These are phyloP conservation scores for Lanius ludovicianus DNA, from an alignment of 2,113 vertebrate species.

Conservation along the genomic window DNA sequence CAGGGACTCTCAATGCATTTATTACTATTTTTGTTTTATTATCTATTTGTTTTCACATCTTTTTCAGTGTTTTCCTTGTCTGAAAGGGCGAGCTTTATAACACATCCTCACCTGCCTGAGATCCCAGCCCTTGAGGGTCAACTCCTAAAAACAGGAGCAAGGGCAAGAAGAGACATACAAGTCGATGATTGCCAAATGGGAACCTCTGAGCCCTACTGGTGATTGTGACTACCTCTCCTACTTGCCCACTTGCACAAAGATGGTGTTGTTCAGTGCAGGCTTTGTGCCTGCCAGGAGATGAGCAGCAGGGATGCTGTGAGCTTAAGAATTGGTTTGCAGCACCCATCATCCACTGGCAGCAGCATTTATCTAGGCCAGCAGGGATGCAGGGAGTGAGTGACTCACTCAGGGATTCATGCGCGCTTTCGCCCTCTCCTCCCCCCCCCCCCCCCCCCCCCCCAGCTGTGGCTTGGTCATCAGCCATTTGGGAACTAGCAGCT, in stretches of 20 bases:
- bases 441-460: neutral
- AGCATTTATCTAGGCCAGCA: slow-evolving; percentile 54
- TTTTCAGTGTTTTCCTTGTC: neutral
- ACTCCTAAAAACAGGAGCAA: neutral
- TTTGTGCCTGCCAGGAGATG: neutral
- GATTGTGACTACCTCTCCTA: neutral
- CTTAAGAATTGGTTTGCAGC: slow-evolving; percentile 1
- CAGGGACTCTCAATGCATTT: neutral
- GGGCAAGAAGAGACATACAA: neutral
- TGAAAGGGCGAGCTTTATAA: neutral
- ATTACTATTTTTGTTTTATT: neutral
- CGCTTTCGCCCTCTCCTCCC: neutral
- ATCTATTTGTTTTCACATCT: neutral
- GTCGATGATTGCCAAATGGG: rapidly evolving
- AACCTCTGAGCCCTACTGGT: neutral
- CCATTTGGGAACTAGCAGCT: slow-evolving; percentile 49
- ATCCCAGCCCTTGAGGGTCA: neutral
- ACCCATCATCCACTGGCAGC: slow-evolving; percentile 28
- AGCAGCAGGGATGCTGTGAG: slow-evolving; percentile 14
- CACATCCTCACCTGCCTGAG: neutral
- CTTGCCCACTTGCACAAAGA: neutral
- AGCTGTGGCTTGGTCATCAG: slow-evolving; percentile 62
- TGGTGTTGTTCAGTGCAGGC: neutral
- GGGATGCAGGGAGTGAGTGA: slow-evolving; percentile 56
- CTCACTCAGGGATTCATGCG: slow-evolving; percentile 27